phyloP scores from a whole-genome alignment of 64 coral and sea anemone species.

The Montipora efflorescens region DNA sequence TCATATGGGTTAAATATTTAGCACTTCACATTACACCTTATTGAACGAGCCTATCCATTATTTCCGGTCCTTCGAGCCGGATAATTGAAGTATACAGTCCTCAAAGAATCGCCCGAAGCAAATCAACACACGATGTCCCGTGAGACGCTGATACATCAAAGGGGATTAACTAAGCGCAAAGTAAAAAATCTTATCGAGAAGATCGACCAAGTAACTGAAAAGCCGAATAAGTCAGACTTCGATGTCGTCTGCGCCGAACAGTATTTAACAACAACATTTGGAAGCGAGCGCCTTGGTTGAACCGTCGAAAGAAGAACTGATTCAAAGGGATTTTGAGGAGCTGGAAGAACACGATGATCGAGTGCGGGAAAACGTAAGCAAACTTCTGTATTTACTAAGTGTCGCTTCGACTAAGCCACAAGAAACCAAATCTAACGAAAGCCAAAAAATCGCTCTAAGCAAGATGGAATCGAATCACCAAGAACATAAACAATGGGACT shows the following conservation, averaged over 20 bases:
- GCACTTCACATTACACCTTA: no score
- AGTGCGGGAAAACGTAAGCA: constrained; percentile 16
- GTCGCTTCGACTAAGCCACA: background rate
- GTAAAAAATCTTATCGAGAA: constrained; percentile 27
- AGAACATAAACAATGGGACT: background rate
- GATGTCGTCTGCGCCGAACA: constrained; percentile 3
- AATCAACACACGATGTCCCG: no score
- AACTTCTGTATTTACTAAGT: background rate
- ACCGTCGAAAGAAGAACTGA: constrained; percentile 4
- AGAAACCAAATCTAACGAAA: background rate
- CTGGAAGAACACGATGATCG: background rate
- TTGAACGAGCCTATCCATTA: background rate
- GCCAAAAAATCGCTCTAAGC: constrained; percentile 7
- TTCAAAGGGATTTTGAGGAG: constrained; percentile 10
- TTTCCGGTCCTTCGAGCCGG: background rate
- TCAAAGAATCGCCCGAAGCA: background rate
- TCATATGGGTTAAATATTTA: no score
- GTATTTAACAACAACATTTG: constrained; percentile 15
- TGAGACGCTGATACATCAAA: no score
- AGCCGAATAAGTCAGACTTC: background rate
- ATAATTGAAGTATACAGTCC: background rate
- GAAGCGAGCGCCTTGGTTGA: constrained; percentile 13
- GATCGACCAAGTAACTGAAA: background rate
- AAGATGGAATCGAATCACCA: background rate
- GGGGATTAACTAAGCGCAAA: background rate